Evolutionary conservation across 2,113 vertebrate genomes (phyloP).

Genomic region (Poicephalus meyeri): DNA sequence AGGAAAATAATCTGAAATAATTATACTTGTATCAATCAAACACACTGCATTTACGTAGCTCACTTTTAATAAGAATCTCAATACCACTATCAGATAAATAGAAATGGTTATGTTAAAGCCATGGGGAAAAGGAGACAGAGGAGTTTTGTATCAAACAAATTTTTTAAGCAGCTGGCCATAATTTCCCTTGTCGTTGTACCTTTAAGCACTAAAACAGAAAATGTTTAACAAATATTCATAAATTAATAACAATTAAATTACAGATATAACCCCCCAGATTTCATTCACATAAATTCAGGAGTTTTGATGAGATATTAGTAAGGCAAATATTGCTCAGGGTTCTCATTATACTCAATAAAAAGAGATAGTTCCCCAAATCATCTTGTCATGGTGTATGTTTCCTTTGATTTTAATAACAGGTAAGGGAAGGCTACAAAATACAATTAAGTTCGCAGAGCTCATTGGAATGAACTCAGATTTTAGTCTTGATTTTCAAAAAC

Average conservation of each 20-base stretch:
- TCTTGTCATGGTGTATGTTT: background rate
- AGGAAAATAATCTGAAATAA: background rate
- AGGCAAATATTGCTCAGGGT: background rate
- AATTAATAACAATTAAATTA: background rate
- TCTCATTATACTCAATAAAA: background rate
- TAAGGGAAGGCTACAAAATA: background rate
- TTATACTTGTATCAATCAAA: background rate
- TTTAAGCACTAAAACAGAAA: background rate
- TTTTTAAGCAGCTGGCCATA: background rate
- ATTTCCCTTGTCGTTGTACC: background rate
- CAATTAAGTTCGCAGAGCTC: background rate
- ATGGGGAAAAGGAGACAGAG: background rate
- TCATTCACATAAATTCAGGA: background rate
- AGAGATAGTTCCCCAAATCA: background rate
- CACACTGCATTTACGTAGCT: background rate
- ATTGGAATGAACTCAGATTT: background rate
- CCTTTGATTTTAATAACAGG: background rate
- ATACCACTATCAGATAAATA: background rate
- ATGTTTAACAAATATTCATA: background rate
- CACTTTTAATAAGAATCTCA: background rate
- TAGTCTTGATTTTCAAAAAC: background rate
- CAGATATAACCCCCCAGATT: background rate
- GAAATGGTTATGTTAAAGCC: background rate
- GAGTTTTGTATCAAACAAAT: background rate
- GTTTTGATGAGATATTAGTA: background rate